Conservation (phyloP, 2,113 vertebrate species). For the Catharus fuscescens region DNA sequence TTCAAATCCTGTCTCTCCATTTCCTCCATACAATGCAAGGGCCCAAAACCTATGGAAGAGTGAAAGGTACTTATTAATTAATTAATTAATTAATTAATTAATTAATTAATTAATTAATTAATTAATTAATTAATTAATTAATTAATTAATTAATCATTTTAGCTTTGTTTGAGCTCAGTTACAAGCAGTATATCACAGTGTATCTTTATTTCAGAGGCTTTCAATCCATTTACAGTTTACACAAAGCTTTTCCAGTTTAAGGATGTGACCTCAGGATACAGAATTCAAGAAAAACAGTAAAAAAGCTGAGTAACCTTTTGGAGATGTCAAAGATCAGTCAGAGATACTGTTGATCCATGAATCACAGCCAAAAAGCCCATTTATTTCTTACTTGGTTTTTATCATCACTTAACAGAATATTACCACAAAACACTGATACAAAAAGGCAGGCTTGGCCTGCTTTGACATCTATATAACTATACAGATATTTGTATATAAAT, state of each 20-base stretch:
- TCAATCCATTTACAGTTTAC: not conserved
- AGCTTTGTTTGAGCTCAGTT: not conserved
- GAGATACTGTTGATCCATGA: not conserved
- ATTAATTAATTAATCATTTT: not conserved
- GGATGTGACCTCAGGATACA: not conserved
- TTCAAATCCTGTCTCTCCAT: slow-evolving; percentile 95
- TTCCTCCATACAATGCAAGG: slow-evolving; percentile 91
- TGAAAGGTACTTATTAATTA: not conserved
- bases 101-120: too few species aligned
- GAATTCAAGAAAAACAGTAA: not conserved
- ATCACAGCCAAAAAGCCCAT: not conserved
- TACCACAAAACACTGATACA: not conserved
- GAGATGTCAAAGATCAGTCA: not conserved
- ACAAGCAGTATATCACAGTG: not conserved
- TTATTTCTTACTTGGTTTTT: not conserved
- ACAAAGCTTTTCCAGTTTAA: not conserved
- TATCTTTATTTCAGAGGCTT: not conserved
- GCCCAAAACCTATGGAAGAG: slow-evolving; percentile 87
- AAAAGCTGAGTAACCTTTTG: not conserved
- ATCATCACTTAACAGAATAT: not conserved
- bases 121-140: too few species aligned
- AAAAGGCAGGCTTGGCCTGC: not conserved
- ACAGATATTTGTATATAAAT: not conserved
- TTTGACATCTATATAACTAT: not conserved
- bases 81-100: too few species aligned